A percentile compares a stretch with the other conserved stretches of the same genome.
Conservation (phyloP, 2,888 invertebrate species). For the Anorthoa munda region DNA sequence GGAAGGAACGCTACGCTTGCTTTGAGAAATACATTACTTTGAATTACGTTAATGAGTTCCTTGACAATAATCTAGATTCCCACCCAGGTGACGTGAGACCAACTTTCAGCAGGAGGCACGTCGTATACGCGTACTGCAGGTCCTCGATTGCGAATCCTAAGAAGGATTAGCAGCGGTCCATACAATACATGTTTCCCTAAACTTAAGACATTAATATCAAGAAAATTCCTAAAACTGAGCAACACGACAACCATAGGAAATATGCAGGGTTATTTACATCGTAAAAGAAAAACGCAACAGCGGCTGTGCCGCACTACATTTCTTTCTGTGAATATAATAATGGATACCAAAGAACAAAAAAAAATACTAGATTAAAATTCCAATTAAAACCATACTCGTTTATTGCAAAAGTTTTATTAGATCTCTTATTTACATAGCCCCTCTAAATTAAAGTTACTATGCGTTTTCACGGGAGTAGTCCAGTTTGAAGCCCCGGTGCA, state of each 20-base stretch:
- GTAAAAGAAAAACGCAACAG: not conserved
- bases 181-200: too few species aligned
- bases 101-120: too few species aligned
- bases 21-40: too few species aligned
- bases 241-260: not conserved
- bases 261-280: not conserved
- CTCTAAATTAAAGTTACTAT: slow-evolving; percentile 12
- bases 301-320: not conserved
- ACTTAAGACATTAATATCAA: too few species aligned
- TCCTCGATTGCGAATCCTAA: too few species aligned
- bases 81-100: too few species aligned
- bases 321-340: slow-evolving; percentile 1
- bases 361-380: slow-evolving; percentile 15
- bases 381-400: slow-evolving; percentile 12
- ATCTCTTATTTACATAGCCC: slow-evolving; percentile 11
- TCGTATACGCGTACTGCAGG: too few species aligned
- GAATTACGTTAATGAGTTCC: too few species aligned
- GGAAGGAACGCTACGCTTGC: too few species aligned
- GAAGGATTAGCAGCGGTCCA: too few species aligned
- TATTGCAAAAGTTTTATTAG: slow-evolving; percentile 14
- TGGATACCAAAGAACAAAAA: slow-evolving; percentile 2
- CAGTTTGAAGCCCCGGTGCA: slow-evolving; percentile 6
- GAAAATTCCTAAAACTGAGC: not conserved
- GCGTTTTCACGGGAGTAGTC: slow-evolving; percentile 12
- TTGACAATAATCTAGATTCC: too few species aligned